These are phyloP conservation scores for Scaptomyza montana DNA, from an alignment of 1,140 invertebrate genomes.

Conservation along the genomic window DNA sequence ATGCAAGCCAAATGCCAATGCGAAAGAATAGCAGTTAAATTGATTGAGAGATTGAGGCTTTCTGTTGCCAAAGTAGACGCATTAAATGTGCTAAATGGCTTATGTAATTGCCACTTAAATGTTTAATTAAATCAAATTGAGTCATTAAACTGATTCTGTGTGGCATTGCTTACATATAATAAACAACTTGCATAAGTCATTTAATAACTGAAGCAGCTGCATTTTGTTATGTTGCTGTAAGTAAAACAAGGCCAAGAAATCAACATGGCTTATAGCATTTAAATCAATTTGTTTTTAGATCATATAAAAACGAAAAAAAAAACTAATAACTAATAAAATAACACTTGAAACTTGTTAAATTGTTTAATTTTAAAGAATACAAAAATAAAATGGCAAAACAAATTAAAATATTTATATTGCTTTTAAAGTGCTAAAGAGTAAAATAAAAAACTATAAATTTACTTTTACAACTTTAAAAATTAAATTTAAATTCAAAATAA, in stretches of 20 bases:
- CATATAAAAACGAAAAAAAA: not conserved
- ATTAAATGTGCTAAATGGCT: constrained; percentile 75
- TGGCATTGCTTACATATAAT: constrained; percentile 24
- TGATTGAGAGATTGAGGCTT: constrained; percentile 14
- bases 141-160: constrained; percentile 62
- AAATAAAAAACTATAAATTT: no score
- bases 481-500: no score
- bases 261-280: not conserved
- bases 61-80: constrained; percentile 47
- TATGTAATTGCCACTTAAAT: constrained; percentile 64
- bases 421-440: no score
- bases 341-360: no score
- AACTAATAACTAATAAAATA: no score
- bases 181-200: not conserved
- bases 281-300: not conserved
- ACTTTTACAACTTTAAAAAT: no score
- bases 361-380: no score
- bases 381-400: no score
- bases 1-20: constrained; percentile 50
- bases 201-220: constrained; percentile 11
- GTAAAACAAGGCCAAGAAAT: constrained; percentile 12
- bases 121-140: constrained; percentile 76
- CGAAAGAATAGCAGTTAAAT: not conserved
- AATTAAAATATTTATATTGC: no score
- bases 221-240: not conserved